Evolutionary conservation across 1,140 invertebrate species (phyloP).

Genomic region (Cherax quadricarinatus): DNA sequence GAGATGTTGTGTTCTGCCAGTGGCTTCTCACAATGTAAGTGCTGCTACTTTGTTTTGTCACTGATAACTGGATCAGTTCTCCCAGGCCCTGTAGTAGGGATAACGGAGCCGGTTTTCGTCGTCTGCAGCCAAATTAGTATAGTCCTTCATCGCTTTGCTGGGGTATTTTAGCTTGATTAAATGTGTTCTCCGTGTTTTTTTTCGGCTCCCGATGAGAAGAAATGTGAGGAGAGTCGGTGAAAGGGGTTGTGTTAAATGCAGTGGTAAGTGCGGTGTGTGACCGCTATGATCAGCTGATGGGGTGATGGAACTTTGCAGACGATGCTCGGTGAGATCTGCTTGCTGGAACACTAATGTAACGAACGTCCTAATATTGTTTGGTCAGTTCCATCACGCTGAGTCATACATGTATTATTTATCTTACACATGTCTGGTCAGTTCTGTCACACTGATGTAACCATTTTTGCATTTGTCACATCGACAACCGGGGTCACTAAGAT

Average conservation of each 20-base stretch:
- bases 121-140: background rate
- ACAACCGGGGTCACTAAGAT: no score
- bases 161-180: background rate
- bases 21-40: constrained; percentile 10
- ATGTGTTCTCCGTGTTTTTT: background rate
- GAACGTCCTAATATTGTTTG: no score
- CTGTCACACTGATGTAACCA: no score
- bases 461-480: no score
- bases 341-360: background rate
- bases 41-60: background rate
- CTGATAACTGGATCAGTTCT: no score
- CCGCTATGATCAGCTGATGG: constrained; percentile 3
- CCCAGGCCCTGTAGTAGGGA: background rate
- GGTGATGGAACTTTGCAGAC: constrained; percentile 24
- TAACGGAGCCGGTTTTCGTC: constrained; percentile 25
- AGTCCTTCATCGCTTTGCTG: background rate
- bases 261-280: background rate
- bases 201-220: background rate
- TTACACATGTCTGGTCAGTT: no score
- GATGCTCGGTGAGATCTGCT: background rate
- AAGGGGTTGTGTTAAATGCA: background rate
- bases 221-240: background rate
- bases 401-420: no score
- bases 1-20: background rate
- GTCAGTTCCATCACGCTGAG: no score